These are phyloP conservation scores for Nesogale talazaci DNA, from an alignment of 2,113 vertebrate species.

Conservation along the genomic window DNA sequence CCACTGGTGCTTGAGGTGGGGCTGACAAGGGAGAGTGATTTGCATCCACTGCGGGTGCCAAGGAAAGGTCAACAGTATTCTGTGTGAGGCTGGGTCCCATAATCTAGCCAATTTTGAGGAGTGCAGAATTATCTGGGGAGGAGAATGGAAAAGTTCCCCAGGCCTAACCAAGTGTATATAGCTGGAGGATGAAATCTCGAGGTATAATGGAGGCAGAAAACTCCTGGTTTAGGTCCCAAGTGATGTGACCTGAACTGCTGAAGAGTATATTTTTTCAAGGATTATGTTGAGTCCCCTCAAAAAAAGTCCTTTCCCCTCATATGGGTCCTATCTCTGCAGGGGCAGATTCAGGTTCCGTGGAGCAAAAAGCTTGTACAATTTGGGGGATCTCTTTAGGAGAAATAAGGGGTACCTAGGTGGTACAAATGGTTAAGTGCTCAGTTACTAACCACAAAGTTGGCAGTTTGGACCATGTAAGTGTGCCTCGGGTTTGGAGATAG, in stretches of 20 bases:
- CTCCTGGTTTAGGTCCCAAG: background rate
- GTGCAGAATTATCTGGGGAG: background rate
- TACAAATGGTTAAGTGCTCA: background rate
- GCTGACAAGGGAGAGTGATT: accelerated
- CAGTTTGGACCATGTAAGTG: background rate
- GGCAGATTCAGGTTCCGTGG: background rate
- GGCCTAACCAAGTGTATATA: background rate
- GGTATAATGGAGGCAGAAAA: background rate
- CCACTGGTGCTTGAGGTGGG: too few relatives aligned
- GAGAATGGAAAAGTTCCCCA: background rate
- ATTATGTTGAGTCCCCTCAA: background rate
- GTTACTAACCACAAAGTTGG: background rate
- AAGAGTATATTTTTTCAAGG: background rate
- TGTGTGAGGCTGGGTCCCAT: background rate
- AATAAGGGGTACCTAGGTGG: background rate
- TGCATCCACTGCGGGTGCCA: background rate
- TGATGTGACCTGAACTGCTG: background rate
- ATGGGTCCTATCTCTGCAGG: too few relatives aligned
- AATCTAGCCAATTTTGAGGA: background rate
- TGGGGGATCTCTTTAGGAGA: background rate
- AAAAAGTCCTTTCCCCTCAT: background rate
- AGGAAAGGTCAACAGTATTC: background rate
- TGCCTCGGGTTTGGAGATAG: background rate
- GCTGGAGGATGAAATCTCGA: background rate
- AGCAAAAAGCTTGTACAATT: background rate